Evolutionary conservation across 2,888 invertebrate genomes (phyloP), one percentile per base, ranked within the genome.

Genomic region (Prostheceraeus crozeri): DNA sequence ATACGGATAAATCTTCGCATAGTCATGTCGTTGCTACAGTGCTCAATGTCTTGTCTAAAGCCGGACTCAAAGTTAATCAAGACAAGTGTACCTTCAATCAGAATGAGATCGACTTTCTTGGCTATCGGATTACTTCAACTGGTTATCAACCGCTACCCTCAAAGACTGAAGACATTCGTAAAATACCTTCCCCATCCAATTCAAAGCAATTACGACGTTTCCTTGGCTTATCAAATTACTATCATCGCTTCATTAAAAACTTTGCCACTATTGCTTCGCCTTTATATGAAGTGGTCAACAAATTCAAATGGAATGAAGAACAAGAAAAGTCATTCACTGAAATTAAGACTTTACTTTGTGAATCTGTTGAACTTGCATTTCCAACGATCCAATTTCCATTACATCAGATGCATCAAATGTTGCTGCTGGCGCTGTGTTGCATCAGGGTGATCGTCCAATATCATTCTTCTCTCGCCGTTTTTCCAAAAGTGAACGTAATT

Each of bases 181-280:
- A n/a, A n/a, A n/a, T n/a, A n/a, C n/a, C n/a, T n/a, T n/a, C n/a
- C n/a, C n/a, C n/a, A n/a, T n/a, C n/a, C n/a, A n/a, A n/a, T 40
- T 19, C 14, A n/a, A n/a, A n/a, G n/a, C n/a, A n/a, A n/a, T 19
- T 40, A 19, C 8, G 19, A 19, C 14, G 19, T 6, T 40, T 16
- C 40, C 40, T 40, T 14, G 60, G 57, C n/a, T 60, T 67, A 52
- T 35, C 55, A 16, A 65, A 62, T 46, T 66, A 62, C 51, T 67
- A 66, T 40, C 61, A 59, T 14, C 53, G 53, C 30, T 66, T 67
- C 54, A 35, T 64, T 11, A 60, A 45, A n/a, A 46, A 53, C 46
- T 46, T 19, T 10, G 62, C 62, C 16, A 36, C 27, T 21, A 1
- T 62, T 28, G n/a, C 31, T 3, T 31, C 16, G 19, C 53, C 53